Evolutionary conservation across 1,140 invertebrate species (phyloP).

Genomic region (Zaprionus inermis): DNA sequence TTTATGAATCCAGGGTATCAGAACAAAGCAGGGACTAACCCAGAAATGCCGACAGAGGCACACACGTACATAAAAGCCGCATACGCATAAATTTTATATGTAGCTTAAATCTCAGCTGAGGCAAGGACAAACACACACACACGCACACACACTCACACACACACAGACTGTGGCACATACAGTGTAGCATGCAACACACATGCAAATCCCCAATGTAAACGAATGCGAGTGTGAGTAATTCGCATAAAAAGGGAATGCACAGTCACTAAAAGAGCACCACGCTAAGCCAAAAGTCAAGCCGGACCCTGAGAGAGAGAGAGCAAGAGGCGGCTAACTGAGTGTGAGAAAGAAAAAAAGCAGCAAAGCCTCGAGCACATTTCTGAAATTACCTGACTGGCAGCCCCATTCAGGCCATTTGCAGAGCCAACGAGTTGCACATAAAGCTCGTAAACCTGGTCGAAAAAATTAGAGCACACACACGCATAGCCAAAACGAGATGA

Average conservation of each 20-base stretch:
- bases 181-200: slow-evolving; percentile 59
- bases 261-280: slow-evolving; percentile 52
- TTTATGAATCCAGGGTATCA: slow-evolving; percentile 32
- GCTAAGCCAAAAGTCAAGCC: slow-evolving; percentile 71
- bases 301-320: slow-evolving; percentile 14
- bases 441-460: slow-evolving; percentile 28
- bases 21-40: slow-evolving; percentile 52
- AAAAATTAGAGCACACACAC: slow-evolving; percentile 2
- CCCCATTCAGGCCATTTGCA: slow-evolving; percentile 38
- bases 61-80: slow-evolving; percentile 56
- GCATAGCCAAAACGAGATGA: background rate
- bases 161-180: slow-evolving; percentile 9
- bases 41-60: slow-evolving; percentile 22
- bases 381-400: slow-evolving; percentile 72
- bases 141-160: slow-evolving; percentile 6
- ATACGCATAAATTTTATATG: slow-evolving; percentile 81
- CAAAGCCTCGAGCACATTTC: slow-evolving; percentile 54
- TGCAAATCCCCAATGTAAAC: slow-evolving; percentile 81
- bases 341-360: slow-evolving; percentile 16
- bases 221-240: slow-evolving; percentile 56
- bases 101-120: slow-evolving; percentile 73
- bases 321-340: background rate
- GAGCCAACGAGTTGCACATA: slow-evolving; percentile 35
- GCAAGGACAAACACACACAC: slow-evolving; percentile 44
- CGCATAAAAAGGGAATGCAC: slow-evolving; percentile 69